phyloP scores from a whole-genome alignment of 1,140 invertebrate genomes.

The Heterodera schachtii region DNA sequence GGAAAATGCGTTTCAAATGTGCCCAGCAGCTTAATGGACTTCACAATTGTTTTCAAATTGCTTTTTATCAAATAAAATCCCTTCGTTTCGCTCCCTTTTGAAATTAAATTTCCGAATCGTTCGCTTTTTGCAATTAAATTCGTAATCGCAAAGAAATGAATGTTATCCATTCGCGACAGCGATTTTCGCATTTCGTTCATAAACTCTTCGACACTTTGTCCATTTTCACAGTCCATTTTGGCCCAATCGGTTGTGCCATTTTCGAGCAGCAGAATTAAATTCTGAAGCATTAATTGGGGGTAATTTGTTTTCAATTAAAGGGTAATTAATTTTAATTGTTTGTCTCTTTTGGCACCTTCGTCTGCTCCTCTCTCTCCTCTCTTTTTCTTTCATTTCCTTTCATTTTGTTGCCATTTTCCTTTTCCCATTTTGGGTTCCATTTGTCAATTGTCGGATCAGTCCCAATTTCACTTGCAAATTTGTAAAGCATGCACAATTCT shows the following conservation, averaged over 20 bases:
- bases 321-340: neutral
- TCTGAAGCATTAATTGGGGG: neutral
- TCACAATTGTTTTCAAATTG: neutral
- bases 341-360: too few species aligned
- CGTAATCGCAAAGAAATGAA: neutral
- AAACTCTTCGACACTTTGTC: neutral
- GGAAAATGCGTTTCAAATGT: neutral
- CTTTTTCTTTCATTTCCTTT: neutral
- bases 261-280: neutral
- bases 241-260: neutral
- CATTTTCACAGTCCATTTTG: neutral
- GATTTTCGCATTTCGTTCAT: neutral
- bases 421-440: neutral
- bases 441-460: neutral
- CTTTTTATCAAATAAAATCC: too few species aligned
- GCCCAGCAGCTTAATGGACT: neutral
- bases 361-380: too few species aligned
- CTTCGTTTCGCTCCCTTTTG: neutral
- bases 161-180: neutral
- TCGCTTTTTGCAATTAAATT: neutral
- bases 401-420: neutral
- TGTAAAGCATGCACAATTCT: neutral
- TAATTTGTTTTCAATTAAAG: neutral
- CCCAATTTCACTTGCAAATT: neutral
- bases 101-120: neutral